A percentile compares a stretch with the other conserved stretches of the same genome.
phyloP scores from a whole-genome alignment of 2,888 invertebrate genomes.

The Torymus tubicola region DNA sequence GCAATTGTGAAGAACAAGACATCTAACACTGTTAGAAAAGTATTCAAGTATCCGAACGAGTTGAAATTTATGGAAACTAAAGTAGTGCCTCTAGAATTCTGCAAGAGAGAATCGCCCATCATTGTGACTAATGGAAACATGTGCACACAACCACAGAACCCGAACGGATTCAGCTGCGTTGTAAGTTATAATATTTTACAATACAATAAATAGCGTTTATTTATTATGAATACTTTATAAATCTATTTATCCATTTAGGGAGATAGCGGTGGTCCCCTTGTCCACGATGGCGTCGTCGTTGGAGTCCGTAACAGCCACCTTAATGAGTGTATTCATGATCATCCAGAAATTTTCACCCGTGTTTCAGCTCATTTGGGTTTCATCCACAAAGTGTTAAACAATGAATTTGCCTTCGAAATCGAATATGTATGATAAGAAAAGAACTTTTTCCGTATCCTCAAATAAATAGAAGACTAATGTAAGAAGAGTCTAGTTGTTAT shows the following conservation, averaged over 20 bases:
- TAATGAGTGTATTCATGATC: slow-evolving; percentile 12
- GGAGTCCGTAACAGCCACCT: slow-evolving; percentile 37
- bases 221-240: not conserved
- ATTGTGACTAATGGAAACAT: slow-evolving; percentile 28
- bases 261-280: slow-evolving; percentile 45
- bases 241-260: slow-evolving; percentile 3
- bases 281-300: slow-evolving; percentile 28
- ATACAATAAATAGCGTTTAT: not conserved
- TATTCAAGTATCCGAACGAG: slow-evolving; percentile 23
- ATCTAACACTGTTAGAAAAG: not conserved
- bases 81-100: slow-evolving; percentile 29
- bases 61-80: slow-evolving; percentile 34
- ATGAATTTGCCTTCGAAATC: slow-evolving; percentile 12
- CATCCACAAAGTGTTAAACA: slow-evolving; percentile 35
- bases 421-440: too few relatives aligned
- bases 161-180: slow-evolving; percentile 25
- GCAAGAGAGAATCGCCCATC: slow-evolving; percentile 4
- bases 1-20: not conserved
- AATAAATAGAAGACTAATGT: too few relatives aligned
- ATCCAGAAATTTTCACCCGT: slow-evolving; percentile 34
- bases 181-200: slow-evolving; percentile 19
- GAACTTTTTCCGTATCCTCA: too few relatives aligned
- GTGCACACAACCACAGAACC: slow-evolving; percentile 4
- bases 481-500: too few relatives aligned
- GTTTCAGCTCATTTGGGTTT: slow-evolving; percentile 27